Evolutionary conservation across 2,797 vertebrate species (phyloP).

Genomic region (Gymnothorax reevesii): DNA sequence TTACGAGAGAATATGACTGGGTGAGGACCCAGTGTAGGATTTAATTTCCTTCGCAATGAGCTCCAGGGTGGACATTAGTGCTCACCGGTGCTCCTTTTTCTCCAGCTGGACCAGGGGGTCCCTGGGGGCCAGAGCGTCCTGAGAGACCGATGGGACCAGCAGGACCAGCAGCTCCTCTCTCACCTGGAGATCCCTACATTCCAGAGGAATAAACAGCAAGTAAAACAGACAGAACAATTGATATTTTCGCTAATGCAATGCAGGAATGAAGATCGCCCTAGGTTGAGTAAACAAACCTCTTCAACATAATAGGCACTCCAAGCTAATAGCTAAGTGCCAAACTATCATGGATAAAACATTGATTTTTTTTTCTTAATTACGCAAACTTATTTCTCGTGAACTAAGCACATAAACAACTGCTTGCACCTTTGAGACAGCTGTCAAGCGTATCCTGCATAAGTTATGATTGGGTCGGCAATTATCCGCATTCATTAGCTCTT

Average conservation of each 20-base stretch:
- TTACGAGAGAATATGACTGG: neutral
- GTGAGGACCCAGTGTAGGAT: neutral
- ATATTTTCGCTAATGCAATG: conserved; percentile 9
- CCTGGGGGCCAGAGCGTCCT: conserved; percentile 92
- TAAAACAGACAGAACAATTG: neutral
- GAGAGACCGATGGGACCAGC: conserved; percentile 93
- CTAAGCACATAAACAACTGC: neutral
- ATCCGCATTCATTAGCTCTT: neutral
- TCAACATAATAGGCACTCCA: neutral
- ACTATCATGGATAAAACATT: neutral
- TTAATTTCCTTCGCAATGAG: neutral
- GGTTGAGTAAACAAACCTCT: neutral
- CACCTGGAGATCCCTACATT: conserved; percentile 89
- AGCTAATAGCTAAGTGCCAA: conserved; percentile 5
- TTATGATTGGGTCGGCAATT: neutral
- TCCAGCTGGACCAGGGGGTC: conserved; percentile 92
- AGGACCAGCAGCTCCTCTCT: conserved; percentile 87
- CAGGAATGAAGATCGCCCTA: neutral
- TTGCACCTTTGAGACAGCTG: neutral
- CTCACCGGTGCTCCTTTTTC: conserved; percentile 96
- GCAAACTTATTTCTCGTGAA: neutral
- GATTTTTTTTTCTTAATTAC: neutral
- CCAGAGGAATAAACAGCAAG: conserved; percentile 6
- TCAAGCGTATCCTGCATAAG: neutral
- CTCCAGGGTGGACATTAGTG: conserved; percentile 40